Base-by-base conservation (phyloP, 2,797 vertebrate species). In the Setipinna tenuifilis region DNA sequence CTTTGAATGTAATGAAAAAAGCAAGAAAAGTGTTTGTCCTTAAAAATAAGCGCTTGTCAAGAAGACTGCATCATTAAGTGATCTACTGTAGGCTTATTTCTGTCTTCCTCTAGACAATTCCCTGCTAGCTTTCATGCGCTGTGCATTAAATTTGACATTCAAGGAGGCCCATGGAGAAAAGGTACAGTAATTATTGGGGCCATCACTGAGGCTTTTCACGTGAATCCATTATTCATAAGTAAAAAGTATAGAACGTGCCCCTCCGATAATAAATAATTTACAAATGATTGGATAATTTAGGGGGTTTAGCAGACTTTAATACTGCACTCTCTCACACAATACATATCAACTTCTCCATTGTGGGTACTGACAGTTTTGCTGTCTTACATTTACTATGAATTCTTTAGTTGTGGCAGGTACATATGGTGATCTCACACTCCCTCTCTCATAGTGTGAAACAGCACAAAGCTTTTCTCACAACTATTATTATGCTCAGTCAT, bases 231-330 rank as follows among this genome's bases (percentile, higher is more conserved):
- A 93, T 93, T 92, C 89, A 93, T 91, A 85, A 62, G 0, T 87
- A 88, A 93, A 86, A 92, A 92, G 92, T 92, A 91, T 93, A 91
- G 92, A 93, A 91, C 80, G 83, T 86, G 89, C 90, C 90, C 85
- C 85, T 21, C 83, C 44, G 91, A 93, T 89, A 4, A 85, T 94
- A 83, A 93, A 93, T 94, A 91, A 94, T 95, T 93, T 88, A 93
- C 89, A 28, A 68, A 46, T 91, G 91, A 94, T 93, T 93, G 88
- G 93, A 94, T 93, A 92, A 94, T 94, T 92, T 88, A 91, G 91
- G 90, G 35, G 86, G 83, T 85, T 91, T 86, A 89, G 90, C 84
- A 90, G 90, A 91, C 87, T 58, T 80, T 80, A 75, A 71, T 31
- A 16, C 25, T 71, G 65, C 11, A 71, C 25, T 71, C 65, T 71